Percentiles rank a stretch among this genome's conserved stretches.
phyloP scores from a whole-genome alignment of 2,113 vertebrate genomes.

The Picathartes gymnocephalus region DNA sequence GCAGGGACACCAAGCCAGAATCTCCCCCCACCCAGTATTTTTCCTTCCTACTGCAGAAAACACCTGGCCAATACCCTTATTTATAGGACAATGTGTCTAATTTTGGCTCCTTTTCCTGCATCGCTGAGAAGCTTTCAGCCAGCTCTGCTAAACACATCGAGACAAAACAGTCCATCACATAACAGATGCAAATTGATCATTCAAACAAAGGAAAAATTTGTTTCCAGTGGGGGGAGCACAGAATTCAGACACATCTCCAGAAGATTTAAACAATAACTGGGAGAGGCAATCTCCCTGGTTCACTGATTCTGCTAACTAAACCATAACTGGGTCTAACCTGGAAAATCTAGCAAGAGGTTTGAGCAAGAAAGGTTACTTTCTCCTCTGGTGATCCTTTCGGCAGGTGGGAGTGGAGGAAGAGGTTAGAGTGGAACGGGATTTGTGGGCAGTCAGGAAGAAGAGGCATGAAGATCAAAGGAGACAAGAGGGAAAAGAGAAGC shows the following conservation, averaged over 20 bases:
- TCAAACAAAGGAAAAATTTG: constrained; percentile 40
- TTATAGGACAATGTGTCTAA: background rate
- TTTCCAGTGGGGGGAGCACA: background rate
- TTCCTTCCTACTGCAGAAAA: background rate
- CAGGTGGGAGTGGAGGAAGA: background rate
- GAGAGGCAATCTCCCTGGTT: background rate
- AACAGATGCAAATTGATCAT: constrained; percentile 9
- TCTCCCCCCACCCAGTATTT: background rate
- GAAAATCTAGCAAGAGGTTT: background rate
- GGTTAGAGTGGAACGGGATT: background rate
- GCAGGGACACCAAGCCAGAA: background rate
- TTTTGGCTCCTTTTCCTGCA: background rate
- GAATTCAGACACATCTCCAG: constrained; percentile 8
- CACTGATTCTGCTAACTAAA: background rate
- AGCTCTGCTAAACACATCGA: background rate
- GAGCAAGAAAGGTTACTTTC: background rate
- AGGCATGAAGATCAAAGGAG: background rate
- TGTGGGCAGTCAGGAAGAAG: background rate
- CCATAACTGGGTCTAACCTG: background rate
- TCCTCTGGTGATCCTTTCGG: background rate
- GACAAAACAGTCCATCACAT: background rate
- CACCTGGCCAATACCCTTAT: background rate
- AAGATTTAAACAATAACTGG: constrained; percentile 14
- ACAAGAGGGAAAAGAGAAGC: background rate
- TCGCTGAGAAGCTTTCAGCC: background rate